Conservation (phyloP, 2,113 vertebrate species). For the Alethe castanea region DNA sequence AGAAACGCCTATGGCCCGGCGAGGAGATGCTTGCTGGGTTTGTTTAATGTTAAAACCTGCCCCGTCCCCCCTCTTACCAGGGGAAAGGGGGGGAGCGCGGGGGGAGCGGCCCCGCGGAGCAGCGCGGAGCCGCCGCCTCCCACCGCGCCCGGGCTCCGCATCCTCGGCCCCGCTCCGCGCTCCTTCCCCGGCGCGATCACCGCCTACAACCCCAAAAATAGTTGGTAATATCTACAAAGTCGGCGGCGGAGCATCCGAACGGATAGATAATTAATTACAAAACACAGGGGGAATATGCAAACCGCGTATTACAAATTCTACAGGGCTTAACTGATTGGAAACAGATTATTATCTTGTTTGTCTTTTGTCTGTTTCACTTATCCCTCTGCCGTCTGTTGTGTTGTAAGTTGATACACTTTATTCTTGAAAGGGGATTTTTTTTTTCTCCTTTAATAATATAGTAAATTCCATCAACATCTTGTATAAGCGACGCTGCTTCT, state of each 20-base stretch:
- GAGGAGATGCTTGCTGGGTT: constrained; percentile 76
- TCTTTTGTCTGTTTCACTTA: constrained; percentile 78
- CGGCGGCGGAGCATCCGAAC: constrained; percentile 40
- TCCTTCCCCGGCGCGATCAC: background rate
- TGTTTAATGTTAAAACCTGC: constrained; percentile 82
- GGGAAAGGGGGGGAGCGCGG: background rate
- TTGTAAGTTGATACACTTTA: constrained; percentile 71
- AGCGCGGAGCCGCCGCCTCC: background rate
- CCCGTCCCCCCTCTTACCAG: constrained; percentile 57
- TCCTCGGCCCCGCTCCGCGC: background rate
- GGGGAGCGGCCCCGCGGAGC: background rate
- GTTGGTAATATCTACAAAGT: constrained; percentile 29
- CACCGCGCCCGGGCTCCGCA: background rate
- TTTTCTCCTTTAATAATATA: constrained; percentile 44
- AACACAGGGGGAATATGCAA: constrained; percentile 76
- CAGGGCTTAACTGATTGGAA: constrained; percentile 80
- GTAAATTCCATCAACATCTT: constrained; percentile 69
- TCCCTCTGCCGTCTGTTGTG: constrained; percentile 74
- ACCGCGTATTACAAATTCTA: constrained; percentile 74
- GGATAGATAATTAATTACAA: constrained; percentile 76
- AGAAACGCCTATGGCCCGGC: constrained; percentile 77
- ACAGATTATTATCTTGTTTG: constrained; percentile 82
- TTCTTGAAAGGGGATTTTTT: constrained; percentile 62
- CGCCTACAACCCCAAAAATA: background rate
- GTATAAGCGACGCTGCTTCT: constrained; percentile 55